A percentile compares a stretch with the other conserved stretches of the same genome.
phyloP scores from a whole-genome alignment of 1,140 invertebrate species.

The Heliconius melpomene region DNA sequence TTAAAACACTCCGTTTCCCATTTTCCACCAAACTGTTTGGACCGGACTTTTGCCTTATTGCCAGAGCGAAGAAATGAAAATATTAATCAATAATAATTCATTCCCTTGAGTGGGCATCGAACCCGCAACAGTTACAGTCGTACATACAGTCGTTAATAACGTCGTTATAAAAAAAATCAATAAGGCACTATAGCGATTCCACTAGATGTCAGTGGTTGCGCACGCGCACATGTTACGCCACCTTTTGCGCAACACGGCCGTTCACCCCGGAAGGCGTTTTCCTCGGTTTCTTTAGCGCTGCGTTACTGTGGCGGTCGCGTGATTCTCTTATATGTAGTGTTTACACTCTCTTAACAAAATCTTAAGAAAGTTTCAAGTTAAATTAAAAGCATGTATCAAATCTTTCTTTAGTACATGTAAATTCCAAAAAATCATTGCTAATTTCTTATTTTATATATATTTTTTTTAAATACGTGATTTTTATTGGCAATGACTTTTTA shows the following conservation, averaged over 20 bases:
- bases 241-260: conserved; percentile 76
- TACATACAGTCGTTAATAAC: no score
- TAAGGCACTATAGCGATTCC: conserved; percentile 15
- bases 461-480: neutral
- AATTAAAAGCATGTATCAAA: no score
- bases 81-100: no score
- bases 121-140: no score
- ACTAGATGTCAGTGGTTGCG: conserved; percentile 42
- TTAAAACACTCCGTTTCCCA: no score
- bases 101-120: no score
- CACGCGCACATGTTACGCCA: conserved; percentile 68
- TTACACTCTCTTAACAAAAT: conserved; percentile 49
- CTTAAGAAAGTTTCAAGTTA: neutral
- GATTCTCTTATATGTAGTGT: conserved; percentile 65
- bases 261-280: conserved; percentile 80
- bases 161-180: conserved; percentile 22
- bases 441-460: neutral
- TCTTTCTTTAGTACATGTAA: no score
- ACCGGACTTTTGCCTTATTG: no score
- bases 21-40: no score
- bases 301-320: conserved; percentile 75
- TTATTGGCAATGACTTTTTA: neutral
- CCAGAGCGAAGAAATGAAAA: no score
- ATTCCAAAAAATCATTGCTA: neutral
- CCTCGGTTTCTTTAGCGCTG: conserved; percentile 77